phyloP scores from a whole-genome alignment of 92 coral and sea anemone genomes.

The Paramuricea clavata region DNA sequence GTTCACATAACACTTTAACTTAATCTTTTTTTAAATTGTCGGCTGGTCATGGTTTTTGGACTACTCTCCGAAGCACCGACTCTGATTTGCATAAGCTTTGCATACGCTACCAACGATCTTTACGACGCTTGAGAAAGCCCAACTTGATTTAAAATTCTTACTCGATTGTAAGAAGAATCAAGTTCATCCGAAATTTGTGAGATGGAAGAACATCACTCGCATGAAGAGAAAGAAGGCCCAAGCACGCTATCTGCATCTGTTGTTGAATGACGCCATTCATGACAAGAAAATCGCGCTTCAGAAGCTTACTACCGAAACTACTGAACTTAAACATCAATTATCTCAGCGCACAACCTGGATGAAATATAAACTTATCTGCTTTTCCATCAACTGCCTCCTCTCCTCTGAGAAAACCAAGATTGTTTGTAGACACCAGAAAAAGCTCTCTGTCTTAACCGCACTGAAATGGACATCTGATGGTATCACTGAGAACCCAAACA shows the following conservation, averaged over 20 bases:
- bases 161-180: neutral
- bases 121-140: neutral
- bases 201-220: constrained; percentile 17
- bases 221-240: constrained; percentile 2
- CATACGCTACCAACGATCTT: neutral
- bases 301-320: neutral
- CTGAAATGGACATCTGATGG: neutral
- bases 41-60: neutral
- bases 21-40: too few species aligned
- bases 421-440: neutral
- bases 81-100: neutral
- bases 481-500: neutral
- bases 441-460: neutral
- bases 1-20: too few species aligned
- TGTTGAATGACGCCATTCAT: neutral
- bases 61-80: neutral
- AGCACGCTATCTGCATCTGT: neutral
- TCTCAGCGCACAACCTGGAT: constrained; percentile 2
- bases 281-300: neutral
- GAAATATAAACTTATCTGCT: constrained; percentile 13
- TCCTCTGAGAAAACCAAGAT: neutral
- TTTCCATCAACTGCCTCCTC: constrained; percentile 12
- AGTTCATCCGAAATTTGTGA: neutral
- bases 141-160: constrained; percentile 6
- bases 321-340: neutral